These are phyloP conservation scores for Steatornis caripensis DNA, from an alignment of 2,113 vertebrate genomes.

Conservation along the genomic window DNA sequence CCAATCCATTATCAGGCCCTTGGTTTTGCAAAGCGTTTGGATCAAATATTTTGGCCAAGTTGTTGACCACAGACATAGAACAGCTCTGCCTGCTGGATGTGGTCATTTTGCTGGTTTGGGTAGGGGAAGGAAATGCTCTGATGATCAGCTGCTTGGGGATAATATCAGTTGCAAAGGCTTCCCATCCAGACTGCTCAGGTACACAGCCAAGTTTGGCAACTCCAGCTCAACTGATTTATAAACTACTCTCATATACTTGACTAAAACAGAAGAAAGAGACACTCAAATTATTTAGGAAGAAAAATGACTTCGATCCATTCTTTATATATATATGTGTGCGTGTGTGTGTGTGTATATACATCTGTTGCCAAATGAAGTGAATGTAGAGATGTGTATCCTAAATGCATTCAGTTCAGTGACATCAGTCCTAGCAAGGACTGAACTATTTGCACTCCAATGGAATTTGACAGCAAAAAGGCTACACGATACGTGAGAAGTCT, in stretches of 20 bases:
- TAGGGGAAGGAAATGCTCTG: constrained; percentile 45
- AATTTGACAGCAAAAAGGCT: constrained; percentile 71
- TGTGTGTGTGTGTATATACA: no score
- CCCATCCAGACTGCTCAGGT: constrained; percentile 33
- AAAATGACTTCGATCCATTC: not conserved
- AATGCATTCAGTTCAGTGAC: constrained; percentile 69
- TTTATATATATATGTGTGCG: not conserved
- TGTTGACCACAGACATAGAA: constrained; percentile 76
- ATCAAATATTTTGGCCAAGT: constrained; percentile 81
- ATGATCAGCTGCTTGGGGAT: constrained; percentile 50
- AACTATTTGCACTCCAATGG: constrained; percentile 62
- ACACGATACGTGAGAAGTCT: constrained; percentile 72
- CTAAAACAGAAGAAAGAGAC: not conserved
- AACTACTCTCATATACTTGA: constrained; percentile 14
- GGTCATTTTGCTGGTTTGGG: constrained; percentile 57
- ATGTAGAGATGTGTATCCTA: constrained; percentile 63
- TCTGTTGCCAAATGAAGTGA: constrained; percentile 1
- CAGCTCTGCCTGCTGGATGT: constrained; percentile 51
- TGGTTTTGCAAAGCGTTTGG: constrained; percentile 75
- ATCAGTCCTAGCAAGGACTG: constrained; percentile 55
- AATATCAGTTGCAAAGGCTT: constrained; percentile 54
- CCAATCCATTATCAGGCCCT: constrained; percentile 47
- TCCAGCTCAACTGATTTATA: constrained; percentile 6
- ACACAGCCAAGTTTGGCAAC: constrained; percentile 33
- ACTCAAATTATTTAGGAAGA: not conserved